Conservation (phyloP, 2,888 invertebrate species). For the Chydorus sphaericus region DNA sequence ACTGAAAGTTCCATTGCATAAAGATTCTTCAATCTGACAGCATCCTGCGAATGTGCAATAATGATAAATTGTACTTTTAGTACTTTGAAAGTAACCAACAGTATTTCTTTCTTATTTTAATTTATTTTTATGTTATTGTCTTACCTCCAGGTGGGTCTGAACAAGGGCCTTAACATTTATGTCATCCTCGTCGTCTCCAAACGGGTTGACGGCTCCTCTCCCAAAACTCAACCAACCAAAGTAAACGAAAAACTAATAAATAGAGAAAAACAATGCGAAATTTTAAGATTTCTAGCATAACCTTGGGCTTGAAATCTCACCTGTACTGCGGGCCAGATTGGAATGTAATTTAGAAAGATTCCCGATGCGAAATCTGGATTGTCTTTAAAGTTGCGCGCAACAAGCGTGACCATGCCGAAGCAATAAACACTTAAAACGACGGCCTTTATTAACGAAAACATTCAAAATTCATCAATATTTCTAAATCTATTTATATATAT, state of each 20-base stretch:
- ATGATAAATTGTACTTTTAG: not conserved
- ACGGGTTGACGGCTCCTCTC: not conserved
- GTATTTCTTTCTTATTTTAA: too few species aligned
- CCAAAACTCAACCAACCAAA: not conserved
- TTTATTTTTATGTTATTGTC: too few species aligned
- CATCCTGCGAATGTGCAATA: not conserved
- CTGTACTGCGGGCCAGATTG: not conserved
- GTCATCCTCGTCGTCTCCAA: constrained; percentile 1
- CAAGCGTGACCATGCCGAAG: not conserved
- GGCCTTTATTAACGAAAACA: not conserved
- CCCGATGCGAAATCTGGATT: not conserved
- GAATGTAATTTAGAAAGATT: not conserved
- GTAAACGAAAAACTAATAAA: not conserved
- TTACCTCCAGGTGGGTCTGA: not conserved
- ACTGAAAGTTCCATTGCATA: not conserved
- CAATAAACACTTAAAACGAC: not conserved
- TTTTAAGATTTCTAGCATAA: not conserved
- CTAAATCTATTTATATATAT: not conserved
- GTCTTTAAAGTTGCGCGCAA: not conserved
- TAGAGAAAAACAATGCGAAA: not conserved
- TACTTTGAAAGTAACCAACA: not conserved
- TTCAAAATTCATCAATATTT: too few species aligned
- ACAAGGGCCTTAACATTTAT: not conserved
- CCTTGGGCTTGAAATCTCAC: not conserved
- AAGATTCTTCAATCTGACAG: not conserved